Conservation (phyloP, 1,140 invertebrate genomes). For the Aphaenogaster rudis region DNA sequence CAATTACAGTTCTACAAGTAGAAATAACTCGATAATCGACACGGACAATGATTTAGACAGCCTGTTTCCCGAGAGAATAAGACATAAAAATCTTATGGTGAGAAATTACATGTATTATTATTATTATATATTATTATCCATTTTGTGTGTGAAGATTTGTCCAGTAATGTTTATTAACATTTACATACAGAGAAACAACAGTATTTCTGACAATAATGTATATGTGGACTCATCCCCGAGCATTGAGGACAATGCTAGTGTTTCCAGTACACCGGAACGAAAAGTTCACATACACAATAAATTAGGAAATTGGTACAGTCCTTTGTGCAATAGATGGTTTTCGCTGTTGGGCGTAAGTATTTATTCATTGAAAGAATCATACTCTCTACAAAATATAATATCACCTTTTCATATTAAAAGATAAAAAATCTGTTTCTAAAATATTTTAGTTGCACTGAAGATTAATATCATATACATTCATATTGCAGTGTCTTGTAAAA, state of each 20-base stretch:
- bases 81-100: conserved; percentile 92
- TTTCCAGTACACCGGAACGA: conserved; percentile 82
- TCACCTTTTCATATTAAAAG: background rate
- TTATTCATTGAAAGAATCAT: background rate
- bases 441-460: conserved; percentile 3
- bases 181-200: conserved; percentile 80
- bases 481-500: conserved; percentile 93
- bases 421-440: conserved; percentile 9
- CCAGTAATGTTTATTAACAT: conserved; percentile 50
- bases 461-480: conserved; percentile 66
- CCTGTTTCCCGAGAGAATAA: conserved; percentile 94
- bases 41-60: conserved; percentile 93
- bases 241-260: conserved; percentile 82
- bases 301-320: conserved; percentile 97
- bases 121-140: background rate
- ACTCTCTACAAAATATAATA: conserved; percentile 24
- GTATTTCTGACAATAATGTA: conserved; percentile 82
- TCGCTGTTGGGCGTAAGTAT: conserved; percentile 95
- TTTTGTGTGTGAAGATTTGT: background rate
- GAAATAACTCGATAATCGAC: conserved; percentile 84
- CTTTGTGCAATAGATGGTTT: conserved; percentile 97
- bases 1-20: conserved; percentile 86
- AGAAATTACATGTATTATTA: conserved; percentile 70
- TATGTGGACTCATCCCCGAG: conserved; percentile 84
- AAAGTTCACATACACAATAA: conserved; percentile 93